Evolutionary conservation across 2,113 vertebrate genomes (phyloP).

Genomic region (Calonectris borealis): DNA sequence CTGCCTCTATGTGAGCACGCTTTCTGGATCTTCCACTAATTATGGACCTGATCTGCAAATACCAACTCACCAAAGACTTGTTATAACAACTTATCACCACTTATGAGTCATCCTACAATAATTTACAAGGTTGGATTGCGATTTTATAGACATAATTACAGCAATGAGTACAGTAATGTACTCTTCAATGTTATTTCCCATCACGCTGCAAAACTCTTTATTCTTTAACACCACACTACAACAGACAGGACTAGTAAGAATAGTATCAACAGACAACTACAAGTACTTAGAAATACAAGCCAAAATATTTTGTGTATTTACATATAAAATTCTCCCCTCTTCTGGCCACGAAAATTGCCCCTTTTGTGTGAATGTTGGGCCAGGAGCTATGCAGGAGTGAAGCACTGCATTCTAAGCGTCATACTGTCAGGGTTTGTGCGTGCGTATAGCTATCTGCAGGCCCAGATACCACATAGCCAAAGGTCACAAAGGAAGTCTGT

Average conservation of each 20-base stretch:
- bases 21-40: background rate
- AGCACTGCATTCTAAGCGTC: background rate
- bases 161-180: background rate
- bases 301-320: background rate
- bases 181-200: background rate
- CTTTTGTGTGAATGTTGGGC: background rate
- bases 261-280: background rate
- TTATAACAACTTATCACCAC: background rate
- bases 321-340: background rate
- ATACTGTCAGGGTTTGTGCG: background rate
- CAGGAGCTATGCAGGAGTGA: background rate
- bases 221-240: background rate
- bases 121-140: background rate
- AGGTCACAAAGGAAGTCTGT: background rate
- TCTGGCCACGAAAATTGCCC: background rate
- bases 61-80: background rate
- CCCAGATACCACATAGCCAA: background rate
- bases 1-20: background rate
- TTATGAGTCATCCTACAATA: background rate
- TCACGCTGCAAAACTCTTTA: background rate
- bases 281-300: background rate
- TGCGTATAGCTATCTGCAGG: background rate
- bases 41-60: background rate
- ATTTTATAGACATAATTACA: background rate
- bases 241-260: background rate